Percentiles rank a stretch among this genome's conserved stretches.
Evolutionary conservation across 1,140 invertebrate species (phyloP).

Genomic region (Parapsyche elsis): DNA sequence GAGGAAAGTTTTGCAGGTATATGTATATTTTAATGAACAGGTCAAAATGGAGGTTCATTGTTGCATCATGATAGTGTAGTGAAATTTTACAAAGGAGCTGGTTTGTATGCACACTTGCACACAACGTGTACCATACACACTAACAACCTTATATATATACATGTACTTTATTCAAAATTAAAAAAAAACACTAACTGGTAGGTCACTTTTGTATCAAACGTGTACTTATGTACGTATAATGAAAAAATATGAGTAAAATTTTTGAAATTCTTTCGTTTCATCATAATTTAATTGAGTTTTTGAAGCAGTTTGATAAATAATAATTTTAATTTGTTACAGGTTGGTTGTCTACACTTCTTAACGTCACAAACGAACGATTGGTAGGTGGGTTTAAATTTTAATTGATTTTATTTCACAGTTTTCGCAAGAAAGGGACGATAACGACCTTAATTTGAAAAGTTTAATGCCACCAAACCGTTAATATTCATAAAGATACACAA

Average conservation of each 20-base stretch:
- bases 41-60: background rate
- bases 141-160: background rate
- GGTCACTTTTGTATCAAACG: no score
- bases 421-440: background rate
- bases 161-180: no score
- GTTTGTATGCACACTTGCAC: constrained; percentile 1
- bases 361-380: background rate
- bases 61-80: background rate
- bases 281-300: no score
- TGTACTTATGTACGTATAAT: no score
- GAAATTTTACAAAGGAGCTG: constrained; percentile 2
- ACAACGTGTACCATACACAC: background rate
- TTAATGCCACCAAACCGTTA: background rate
- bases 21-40: constrained; percentile 1
- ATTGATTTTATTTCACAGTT: background rate
- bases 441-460: background rate
- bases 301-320: no score
- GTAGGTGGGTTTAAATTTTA: background rate
- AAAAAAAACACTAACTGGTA: no score
- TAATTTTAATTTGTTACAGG: background rate
- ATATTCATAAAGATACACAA: constrained; percentile 24
- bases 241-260: no score
- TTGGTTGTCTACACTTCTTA: background rate
- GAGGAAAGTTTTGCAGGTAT: background rate
- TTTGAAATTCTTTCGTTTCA: no score